phyloP scores from a whole-genome alignment of 2,888 invertebrate genomes.

The Silvanus unidentatus region DNA sequence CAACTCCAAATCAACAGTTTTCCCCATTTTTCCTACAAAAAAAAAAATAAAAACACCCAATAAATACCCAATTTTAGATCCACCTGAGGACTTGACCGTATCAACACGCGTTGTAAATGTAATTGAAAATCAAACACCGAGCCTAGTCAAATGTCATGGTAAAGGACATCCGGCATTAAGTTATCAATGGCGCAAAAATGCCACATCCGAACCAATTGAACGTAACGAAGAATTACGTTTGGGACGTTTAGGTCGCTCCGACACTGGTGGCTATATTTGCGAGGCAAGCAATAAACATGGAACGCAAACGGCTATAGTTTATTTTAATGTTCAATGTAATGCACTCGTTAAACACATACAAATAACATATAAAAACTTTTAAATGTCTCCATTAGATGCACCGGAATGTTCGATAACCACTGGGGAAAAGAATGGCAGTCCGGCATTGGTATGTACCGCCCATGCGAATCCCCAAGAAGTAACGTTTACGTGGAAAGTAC shows the following conservation, averaged over 20 bases:
- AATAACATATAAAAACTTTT: slow-evolving; percentile 46
- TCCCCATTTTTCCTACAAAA: no score
- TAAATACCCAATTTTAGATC: slow-evolving; percentile 50
- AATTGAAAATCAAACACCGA: slow-evolving; percentile 52
- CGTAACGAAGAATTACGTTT: slow-evolving; percentile 54
- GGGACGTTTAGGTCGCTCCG: slow-evolving; percentile 60
- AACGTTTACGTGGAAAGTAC: slow-evolving; percentile 77
- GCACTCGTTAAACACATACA: not conserved
- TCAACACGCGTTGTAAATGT: slow-evolving; percentile 53
- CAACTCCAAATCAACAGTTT: no score
- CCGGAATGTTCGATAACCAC: slow-evolving; percentile 79
- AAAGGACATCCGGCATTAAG: slow-evolving; percentile 65
- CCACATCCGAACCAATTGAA: slow-evolving; percentile 49
- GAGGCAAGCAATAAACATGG: slow-evolving; percentile 77
- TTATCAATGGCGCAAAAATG: slow-evolving; percentile 66
- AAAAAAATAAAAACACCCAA: no score
- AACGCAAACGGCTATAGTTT: slow-evolving; percentile 59
- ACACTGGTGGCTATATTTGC: slow-evolving; percentile 74
- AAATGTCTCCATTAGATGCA: slow-evolving; percentile 57
- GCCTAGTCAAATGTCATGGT: slow-evolving; percentile 54
- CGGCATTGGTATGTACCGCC: slow-evolving; percentile 74
- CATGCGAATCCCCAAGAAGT: slow-evolving; percentile 73
- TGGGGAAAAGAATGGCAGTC: slow-evolving; percentile 62
- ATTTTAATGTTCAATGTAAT: slow-evolving; percentile 79
- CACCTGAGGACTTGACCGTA: slow-evolving; percentile 80